Conservation (phyloP, 2,888 invertebrate genomes). For the Caradrina kadenii region DNA sequence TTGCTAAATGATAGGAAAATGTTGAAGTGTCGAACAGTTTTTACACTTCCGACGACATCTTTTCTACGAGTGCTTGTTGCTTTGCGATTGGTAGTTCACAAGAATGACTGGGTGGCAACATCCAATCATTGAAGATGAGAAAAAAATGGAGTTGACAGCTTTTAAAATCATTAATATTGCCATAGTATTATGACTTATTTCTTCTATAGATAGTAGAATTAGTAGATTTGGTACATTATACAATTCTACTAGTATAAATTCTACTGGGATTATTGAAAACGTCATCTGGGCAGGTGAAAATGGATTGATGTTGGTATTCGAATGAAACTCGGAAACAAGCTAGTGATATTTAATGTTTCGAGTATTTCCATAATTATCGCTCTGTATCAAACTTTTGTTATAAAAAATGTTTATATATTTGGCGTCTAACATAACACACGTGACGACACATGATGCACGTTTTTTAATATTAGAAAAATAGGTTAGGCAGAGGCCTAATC, state of each 20-base stretch:
- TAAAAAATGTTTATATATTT: too few species aligned
- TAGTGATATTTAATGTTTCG: too few species aligned
- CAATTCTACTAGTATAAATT: background rate
- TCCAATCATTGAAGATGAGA: constrained; percentile 68
- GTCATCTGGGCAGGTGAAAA: background rate
- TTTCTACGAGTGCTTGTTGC: constrained; percentile 82
- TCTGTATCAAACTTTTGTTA: too few species aligned
- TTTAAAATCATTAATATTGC: constrained; percentile 52
- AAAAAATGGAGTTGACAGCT: constrained; percentile 59
- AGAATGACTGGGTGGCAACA: constrained; percentile 54
- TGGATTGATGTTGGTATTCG: background rate
- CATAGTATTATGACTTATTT: constrained; percentile 15
- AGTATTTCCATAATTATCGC: too few species aligned
- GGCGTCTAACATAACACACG: too few species aligned
- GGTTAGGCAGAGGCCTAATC: too few species aligned
- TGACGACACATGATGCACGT: too few species aligned
- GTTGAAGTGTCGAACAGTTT: constrained; percentile 62
- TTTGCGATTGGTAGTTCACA: constrained; percentile 75
- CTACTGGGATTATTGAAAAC: too few species aligned
- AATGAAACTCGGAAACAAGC: background rate
- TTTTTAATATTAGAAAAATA: too few species aligned
- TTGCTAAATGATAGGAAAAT: constrained; percentile 73
- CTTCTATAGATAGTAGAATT: constrained; percentile 32
- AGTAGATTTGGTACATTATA: background rate
- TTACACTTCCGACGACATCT: constrained; percentile 86